phyloP scores from a whole-genome alignment of 1,140 invertebrate genomes.

The Lanistes nyassanus region DNA sequence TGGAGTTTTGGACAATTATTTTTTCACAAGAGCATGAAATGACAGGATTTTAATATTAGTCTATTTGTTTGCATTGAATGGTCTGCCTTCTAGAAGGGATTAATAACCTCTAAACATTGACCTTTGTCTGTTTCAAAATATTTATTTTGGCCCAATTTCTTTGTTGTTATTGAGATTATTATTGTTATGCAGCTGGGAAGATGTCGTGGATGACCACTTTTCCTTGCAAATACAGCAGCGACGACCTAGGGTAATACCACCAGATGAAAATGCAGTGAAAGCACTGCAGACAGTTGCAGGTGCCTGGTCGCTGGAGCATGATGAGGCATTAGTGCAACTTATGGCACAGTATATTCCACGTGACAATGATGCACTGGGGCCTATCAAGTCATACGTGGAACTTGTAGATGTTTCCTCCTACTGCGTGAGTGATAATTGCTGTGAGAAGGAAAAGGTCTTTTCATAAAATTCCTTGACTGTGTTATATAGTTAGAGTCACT shows the following conservation, averaged over 20 bases:
- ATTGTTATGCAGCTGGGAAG: constrained; percentile 51
- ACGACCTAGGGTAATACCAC: constrained; percentile 32
- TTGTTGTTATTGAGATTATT: constrained; percentile 7
- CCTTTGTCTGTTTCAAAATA: background rate
- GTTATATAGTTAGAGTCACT: no score
- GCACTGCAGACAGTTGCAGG: constrained; percentile 44
- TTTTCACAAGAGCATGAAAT: no score
- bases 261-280: constrained; percentile 54
- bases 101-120: no score
- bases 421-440: constrained; percentile 54
- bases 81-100: no score
- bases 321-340: constrained; percentile 63
- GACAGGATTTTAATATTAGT: no score
- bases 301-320: constrained; percentile 62
- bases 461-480: no score
- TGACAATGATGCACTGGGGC: constrained; percentile 60
- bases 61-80: no score
- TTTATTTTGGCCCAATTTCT: constrained; percentile 1
- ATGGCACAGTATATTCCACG: constrained; percentile 58
- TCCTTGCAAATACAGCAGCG: constrained; percentile 45
- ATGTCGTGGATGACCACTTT: constrained; percentile 55
- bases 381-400: constrained; percentile 61
- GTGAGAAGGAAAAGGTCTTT: background rate
- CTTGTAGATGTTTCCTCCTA: constrained; percentile 61
- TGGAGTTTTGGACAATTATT: no score